Conservation (phyloP, 2,888 invertebrate genomes). For the Mycalesis mineus region DNA sequence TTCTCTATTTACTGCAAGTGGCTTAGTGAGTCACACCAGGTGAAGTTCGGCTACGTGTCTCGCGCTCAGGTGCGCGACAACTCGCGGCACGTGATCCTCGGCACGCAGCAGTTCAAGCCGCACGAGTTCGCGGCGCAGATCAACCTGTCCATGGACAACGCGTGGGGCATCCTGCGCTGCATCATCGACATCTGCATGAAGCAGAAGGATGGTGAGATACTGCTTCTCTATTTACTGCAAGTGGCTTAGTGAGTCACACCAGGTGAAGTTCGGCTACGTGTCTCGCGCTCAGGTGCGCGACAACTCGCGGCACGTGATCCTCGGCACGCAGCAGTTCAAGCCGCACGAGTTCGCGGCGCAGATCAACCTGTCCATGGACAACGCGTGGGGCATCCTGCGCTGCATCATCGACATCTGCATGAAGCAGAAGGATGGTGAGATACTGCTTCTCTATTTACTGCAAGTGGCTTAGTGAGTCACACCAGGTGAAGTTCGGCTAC, state of each 20-base stretch:
- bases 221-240: too few species aligned
- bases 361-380: constrained; percentile 99
- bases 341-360: constrained; percentile 99
- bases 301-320: constrained; percentile 96
- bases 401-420: constrained; percentile 98
- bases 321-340: constrained; percentile 98
- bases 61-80: constrained; percentile 95
- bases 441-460: too few species aligned
- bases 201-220: constrained; percentile 89
- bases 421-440: constrained; percentile 94
- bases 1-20: too few species aligned
- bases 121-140: constrained; percentile 99
- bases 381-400: constrained; percentile 98
- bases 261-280: constrained; percentile 99
- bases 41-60: constrained; percentile 99
- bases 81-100: constrained; percentile 96
- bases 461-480: constrained; percentile 96
- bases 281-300: constrained; percentile 95
- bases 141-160: constrained; percentile 99
- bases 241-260: constrained; percentile 96
- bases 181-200: constrained; percentile 98
- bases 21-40: constrained; percentile 96
- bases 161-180: constrained; percentile 98
- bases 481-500: constrained; percentile 99
- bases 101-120: constrained; percentile 98